Percentiles rank a stretch among this genome's conserved stretches.
Conservation (phyloP, 2,888 invertebrate species). For the Drosophila rubida region DNA sequence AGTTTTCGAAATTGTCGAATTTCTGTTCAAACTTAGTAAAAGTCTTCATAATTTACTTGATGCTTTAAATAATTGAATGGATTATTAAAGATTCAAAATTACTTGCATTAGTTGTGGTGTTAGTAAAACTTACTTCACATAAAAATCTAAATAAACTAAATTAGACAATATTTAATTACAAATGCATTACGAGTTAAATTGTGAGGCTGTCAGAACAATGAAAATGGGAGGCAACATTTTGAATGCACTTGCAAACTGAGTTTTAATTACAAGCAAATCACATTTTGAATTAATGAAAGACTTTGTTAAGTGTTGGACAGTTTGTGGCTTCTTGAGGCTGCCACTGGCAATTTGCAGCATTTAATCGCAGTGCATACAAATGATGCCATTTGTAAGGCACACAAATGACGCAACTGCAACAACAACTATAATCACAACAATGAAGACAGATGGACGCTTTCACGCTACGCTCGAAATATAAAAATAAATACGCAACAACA, state of each 20-base stretch:
- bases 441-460: slow-evolving; percentile 49
- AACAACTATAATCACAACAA: slow-evolving; percentile 27
- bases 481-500: slow-evolving; percentile 47
- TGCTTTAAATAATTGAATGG: neutral
- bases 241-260: neutral
- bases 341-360: slow-evolving; percentile 12
- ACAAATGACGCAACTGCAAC: slow-evolving; percentile 55
- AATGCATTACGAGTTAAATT: no score
- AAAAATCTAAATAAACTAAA: no score
- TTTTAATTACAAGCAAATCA: neutral
- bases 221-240: neutral
- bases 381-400: slow-evolving; percentile 59
- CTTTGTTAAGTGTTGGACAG: neutral
- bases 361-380: slow-evolving; percentile 13
- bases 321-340: slow-evolving; percentile 5
- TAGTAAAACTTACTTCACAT: no score
- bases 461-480: slow-evolving; percentile 70
- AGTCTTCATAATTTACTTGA: neutral
- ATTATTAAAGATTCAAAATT: neutral
- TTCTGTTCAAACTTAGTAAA: no score
- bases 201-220: neutral
- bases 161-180: no score
- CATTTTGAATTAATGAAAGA: neutral
- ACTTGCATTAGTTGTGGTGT: no score
- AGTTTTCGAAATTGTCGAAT: no score